Evolutionary conservation across 2,113 vertebrate species (phyloP).

Genomic region (Progne subis): DNA sequence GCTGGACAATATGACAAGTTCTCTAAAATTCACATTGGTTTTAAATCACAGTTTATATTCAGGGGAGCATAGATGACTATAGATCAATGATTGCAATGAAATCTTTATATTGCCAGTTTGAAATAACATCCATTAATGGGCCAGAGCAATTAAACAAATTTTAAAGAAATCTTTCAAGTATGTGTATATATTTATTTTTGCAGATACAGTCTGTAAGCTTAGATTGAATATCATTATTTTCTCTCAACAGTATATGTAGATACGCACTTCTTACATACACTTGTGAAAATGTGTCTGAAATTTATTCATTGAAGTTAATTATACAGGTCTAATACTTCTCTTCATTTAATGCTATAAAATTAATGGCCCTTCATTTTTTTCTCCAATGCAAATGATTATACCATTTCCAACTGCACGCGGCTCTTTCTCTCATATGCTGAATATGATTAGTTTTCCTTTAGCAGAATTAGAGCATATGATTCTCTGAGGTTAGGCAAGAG

Average conservation of each 20-base stretch:
- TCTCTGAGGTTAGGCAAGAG: conserved; percentile 42
- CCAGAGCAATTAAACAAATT: neutral
- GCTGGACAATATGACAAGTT: neutral
- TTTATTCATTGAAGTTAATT: conserved; percentile 71
- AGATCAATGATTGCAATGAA: neutral
- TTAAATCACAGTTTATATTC: neutral
- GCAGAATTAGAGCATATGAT: conserved; percentile 44
- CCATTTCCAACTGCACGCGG: conserved; percentile 49
- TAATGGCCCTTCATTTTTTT: conserved; percentile 78
- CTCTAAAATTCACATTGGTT: neutral
- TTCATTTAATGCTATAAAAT: conserved; percentile 76
- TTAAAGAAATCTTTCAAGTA: neutral
- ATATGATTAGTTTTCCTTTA: conserved; percentile 65
- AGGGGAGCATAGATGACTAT: neutral
- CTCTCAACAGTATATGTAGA: neutral
- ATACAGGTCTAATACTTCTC: conserved; percentile 66
- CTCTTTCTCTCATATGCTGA: conserved; percentile 46
- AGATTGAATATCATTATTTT: neutral
- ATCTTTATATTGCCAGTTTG: neutral
- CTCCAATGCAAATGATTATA: conserved; percentile 68
- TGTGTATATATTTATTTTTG: neutral
- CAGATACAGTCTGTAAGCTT: neutral
- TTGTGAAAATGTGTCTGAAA: conserved; percentile 67
- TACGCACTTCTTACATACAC: neutral
- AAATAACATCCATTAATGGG: neutral